phyloP scores from a whole-genome alignment of 1,140 invertebrate genomes.

The Tachypleus tridentatus region DNA sequence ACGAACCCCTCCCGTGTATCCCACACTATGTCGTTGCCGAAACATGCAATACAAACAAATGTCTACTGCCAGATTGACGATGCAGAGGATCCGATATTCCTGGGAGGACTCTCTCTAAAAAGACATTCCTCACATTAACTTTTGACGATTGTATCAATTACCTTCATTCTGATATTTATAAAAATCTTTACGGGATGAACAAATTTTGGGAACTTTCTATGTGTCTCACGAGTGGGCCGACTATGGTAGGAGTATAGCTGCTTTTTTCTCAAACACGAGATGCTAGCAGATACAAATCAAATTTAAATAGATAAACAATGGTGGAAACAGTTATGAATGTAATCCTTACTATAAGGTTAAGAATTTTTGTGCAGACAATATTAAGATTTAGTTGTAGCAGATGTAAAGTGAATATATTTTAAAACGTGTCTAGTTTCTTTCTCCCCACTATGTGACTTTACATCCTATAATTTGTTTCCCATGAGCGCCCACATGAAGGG shows the following conservation, averaged over 20 bases:
- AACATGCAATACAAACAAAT: constrained; percentile 67
- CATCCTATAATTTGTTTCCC: too few species aligned
- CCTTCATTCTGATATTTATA: constrained; percentile 27
- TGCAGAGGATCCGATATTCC: constrained; percentile 81
- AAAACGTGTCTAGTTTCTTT: too few species aligned
- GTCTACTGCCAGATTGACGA: constrained; percentile 70
- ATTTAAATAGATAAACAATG: neutral
- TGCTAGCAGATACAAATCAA: constrained; percentile 28
- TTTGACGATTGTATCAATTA: constrained; percentile 32
- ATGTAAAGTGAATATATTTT: too few species aligned
- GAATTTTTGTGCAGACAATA: too few species aligned
- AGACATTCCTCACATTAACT: constrained; percentile 28
- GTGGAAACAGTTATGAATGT: too few species aligned
- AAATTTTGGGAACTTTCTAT: constrained; percentile 41
- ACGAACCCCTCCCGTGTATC: neutral
- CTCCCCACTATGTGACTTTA: too few species aligned
- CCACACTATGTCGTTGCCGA: neutral
- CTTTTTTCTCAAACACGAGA: constrained; percentile 30
- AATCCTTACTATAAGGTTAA: too few species aligned
- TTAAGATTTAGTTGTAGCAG: too few species aligned
- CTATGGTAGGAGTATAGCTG: constrained; percentile 35
- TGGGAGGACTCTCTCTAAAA: constrained; percentile 29
- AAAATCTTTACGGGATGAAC: constrained; percentile 26
- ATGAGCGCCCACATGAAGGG: too few species aligned
- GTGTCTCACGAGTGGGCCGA: constrained; percentile 41